Base-by-base conservation (phyloP, 2,797 vertebrate genomes). In the Siniperca undulata region DNA sequence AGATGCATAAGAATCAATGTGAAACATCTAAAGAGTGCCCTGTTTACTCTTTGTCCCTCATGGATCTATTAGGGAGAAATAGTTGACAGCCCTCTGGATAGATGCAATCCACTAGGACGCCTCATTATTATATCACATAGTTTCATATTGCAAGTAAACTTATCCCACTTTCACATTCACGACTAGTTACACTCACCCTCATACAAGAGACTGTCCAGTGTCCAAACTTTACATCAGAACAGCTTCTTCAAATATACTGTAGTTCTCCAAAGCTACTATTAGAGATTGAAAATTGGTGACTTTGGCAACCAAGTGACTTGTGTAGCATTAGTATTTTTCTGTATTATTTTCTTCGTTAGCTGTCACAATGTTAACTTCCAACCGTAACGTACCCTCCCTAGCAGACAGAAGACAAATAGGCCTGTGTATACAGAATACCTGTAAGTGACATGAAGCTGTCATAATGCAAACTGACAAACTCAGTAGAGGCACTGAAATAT, bases 21-120 rank as follows among this genome's bases (percentile, higher is more conserved):
- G 27, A 40, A 81, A 30, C 30, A 71, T 81, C 70, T 48, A n/a
- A 70, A 69, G 16, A 52, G 69, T 12, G 24, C 11, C 73, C 72
- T 24, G 19, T 69, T 86, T 17, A 5, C 13, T 65, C 36, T 55
- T 42, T 60, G 66, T 84, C 81, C 81, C 83, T 84, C 10, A 2
- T 86, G 72, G 74, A 80, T 86, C 80, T 84, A 84, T 83, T 78
- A 87, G 67, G 9, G 42, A 77, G 40, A 67, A 76, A 68, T 27
- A 27, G 48, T 53, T 67, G 48, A 58, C 67, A 71, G 65, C 36
- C 36, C 16, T 71, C 52, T 74, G 40, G 69, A 62, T 72, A 48
- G 50, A 74, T 69, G 46, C 52, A 61, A 67, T 75, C 69, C 52
- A 53, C 65, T 19, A 48, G 27, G 40, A 56, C 7, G 14, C 72